Conservation (phyloP, 2,797 vertebrate genomes). For the Atherinosoma microstoma region DNA sequence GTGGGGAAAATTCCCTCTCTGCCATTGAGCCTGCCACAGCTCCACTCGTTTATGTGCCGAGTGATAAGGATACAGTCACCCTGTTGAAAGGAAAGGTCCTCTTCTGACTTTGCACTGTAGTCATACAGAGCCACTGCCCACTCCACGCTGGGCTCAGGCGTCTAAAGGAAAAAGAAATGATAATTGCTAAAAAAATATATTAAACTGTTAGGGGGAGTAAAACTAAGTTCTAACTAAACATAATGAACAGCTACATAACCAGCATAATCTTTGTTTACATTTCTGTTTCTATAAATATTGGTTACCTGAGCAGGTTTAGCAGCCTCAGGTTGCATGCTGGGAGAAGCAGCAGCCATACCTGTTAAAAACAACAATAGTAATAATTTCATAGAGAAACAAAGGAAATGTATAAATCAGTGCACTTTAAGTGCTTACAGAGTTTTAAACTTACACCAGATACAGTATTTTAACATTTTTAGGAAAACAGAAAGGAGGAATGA, state of each 20-base stretch:
- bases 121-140: constrained; percentile 92
- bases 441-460: background rate
- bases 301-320: constrained; percentile 76
- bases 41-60: constrained; percentile 87
- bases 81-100: constrained; percentile 88
- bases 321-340: constrained; percentile 24
- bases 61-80: constrained; percentile 90
- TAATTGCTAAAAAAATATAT: background rate
- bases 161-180: constrained; percentile 32
- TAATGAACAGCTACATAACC: background rate
- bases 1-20: constrained; percentile 91
- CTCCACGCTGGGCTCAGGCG: constrained; percentile 56
- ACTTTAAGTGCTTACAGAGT: background rate
- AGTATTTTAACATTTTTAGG: background rate
- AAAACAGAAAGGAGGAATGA: background rate
- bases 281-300: background rate
- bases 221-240: background rate
- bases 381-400: constrained; percentile 1
- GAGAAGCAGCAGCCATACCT: constrained; percentile 70
- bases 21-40: constrained; percentile 85
- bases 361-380: background rate
- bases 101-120: constrained; percentile 85
- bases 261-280: background rate
- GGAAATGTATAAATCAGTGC: background rate
- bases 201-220: background rate